Evolutionary conservation across 2,888 invertebrate species (phyloP).

Genomic region (Lasioglossum figueresi): DNA sequence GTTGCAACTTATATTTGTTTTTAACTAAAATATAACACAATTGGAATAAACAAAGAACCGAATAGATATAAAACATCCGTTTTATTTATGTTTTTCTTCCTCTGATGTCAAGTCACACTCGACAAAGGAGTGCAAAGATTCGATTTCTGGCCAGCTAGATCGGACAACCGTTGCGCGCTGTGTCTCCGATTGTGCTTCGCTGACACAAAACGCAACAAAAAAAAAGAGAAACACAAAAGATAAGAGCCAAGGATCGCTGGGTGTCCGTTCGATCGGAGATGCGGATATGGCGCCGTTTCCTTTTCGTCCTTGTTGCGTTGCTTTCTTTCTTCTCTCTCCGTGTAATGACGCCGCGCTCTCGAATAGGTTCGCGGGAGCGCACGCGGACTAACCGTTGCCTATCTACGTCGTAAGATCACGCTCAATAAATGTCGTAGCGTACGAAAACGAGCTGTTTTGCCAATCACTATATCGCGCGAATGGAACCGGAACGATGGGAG

Average conservation of each 20-base stretch:
- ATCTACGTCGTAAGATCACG: constrained; percentile 81
- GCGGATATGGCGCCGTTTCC: neutral
- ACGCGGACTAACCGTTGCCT: constrained; percentile 77
- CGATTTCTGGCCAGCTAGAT: neutral
- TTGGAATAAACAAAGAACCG: too few relatives aligned
- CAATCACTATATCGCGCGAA: constrained; percentile 31
- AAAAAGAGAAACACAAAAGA: constrained; percentile 2
- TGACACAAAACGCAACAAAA: constrained; percentile 42
- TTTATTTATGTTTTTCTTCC: too few relatives aligned
- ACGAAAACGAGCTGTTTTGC: constrained; percentile 57
- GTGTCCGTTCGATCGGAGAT: constrained; percentile 64
- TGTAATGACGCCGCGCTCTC: constrained; percentile 3
- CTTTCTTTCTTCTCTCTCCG: constrained; percentile 20
- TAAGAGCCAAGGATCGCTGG: constrained; percentile 50
- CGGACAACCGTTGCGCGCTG: neutral
- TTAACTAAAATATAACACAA: too few relatives aligned
- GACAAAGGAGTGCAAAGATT: too few relatives aligned
- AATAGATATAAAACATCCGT: too few relatives aligned
- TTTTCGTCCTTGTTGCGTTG: neutral
- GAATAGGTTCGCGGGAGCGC: constrained; percentile 27
- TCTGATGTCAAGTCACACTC: too few relatives aligned
- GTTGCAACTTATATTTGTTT: too few relatives aligned
- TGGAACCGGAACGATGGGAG: constrained; percentile 8
- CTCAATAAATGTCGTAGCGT: constrained; percentile 80
- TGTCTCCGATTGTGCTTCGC: constrained; percentile 74